Conservation (phyloP, 2,888 invertebrate genomes). For the Trichogramma evanescens region DNA sequence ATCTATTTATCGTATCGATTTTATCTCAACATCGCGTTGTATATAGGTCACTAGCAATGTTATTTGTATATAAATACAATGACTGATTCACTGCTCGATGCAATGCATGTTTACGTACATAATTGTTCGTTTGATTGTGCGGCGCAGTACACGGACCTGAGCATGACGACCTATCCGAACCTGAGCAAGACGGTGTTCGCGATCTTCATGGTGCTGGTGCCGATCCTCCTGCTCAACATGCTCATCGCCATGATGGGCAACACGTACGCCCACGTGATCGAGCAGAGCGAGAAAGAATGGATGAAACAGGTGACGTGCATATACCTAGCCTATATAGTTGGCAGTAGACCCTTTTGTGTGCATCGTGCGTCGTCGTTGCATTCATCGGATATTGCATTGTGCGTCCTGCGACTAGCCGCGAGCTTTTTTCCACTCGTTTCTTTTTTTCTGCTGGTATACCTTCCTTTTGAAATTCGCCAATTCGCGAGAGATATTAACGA, state of each 20-base stretch:
- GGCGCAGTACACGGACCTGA: constrained; percentile 84
- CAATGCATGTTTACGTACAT: background rate
- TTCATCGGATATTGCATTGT: too few relatives aligned
- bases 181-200: constrained; percentile 94
- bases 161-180: constrained; percentile 82
- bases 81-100: background rate
- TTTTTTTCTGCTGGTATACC: background rate
- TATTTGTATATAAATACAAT: too few relatives aligned
- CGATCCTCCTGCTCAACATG: constrained; percentile 92
- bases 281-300: constrained; percentile 98
- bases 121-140: constrained; percentile 12
- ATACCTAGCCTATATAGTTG: background rate
- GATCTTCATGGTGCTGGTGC: constrained; percentile 96
- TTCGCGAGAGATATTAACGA: too few relatives aligned
- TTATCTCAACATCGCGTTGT: too few relatives aligned
- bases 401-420: background rate
- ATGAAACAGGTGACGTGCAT: constrained; percentile 69
- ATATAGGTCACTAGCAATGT: too few relatives aligned
- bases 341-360: background rate
- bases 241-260: constrained; percentile 99
- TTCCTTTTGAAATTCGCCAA: background rate
- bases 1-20: too few relatives aligned
- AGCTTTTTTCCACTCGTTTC: background rate
- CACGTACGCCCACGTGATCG: constrained; percentile 95
- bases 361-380: background rate